These are phyloP conservation scores for Telenomus remus DNA, from an alignment of 1,140 invertebrate genomes.

Conservation along the genomic window DNA sequence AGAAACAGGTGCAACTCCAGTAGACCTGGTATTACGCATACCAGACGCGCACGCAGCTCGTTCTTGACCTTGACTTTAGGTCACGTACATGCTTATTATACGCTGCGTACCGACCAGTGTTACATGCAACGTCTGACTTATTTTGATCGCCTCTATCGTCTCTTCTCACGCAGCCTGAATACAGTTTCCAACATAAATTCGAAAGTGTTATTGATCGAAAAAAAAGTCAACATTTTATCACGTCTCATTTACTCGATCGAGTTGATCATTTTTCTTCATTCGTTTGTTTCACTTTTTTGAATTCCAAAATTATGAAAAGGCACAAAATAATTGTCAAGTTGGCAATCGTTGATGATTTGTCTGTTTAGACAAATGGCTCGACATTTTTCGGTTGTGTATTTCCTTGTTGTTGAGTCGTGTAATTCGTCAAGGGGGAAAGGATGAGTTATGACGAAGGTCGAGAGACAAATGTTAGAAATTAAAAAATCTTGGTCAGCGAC, in stretches of 20 bases:
- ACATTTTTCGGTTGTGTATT: too few species aligned
- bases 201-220: constrained; percentile 11
- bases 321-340: not conserved
- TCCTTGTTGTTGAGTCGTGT: too few species aligned
- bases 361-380: too few species aligned
- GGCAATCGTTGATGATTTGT: too few species aligned
- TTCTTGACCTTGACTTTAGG: constrained; percentile 51
- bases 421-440: too few species aligned
- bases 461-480: not conserved
- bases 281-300: not conserved
- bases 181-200: constrained; percentile 21
- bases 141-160: constrained; percentile 24
- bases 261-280: not conserved
- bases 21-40: constrained; percentile 51
- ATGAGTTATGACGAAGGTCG: too few species aligned
- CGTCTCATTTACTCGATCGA: constrained; percentile 15
- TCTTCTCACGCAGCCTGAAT: constrained; percentile 37
- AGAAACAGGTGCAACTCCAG: constrained; percentile 43
- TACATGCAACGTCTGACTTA: constrained; percentile 43
- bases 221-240: constrained; percentile 24
- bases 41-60: constrained; percentile 49
- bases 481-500: not conserved
- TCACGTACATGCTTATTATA: constrained; percentile 54
- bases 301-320: too few species aligned
- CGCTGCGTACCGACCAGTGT: constrained; percentile 31